Conservation (phyloP, 2,797 vertebrate species). For the Pangasius larnaudii region DNA sequence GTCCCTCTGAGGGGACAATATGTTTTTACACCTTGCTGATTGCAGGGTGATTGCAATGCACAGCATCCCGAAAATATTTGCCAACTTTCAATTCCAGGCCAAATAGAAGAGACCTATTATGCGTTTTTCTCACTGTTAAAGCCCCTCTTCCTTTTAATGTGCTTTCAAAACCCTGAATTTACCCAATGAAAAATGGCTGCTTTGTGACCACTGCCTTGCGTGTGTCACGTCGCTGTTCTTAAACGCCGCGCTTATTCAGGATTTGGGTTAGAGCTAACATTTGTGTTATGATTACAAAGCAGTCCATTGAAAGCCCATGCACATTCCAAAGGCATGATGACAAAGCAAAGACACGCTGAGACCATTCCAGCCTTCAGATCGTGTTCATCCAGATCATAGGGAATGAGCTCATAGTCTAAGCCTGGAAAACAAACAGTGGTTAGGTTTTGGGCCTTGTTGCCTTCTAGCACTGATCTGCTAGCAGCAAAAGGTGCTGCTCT, state of each 20-base stretch:
- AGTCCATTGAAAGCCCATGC: slow-evolving; percentile 35
- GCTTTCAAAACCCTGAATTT: slow-evolving; percentile 50
- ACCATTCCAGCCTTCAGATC: slow-evolving; percentile 48
- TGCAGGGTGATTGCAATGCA: slow-evolving; percentile 35
- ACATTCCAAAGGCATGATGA: slow-evolving; percentile 56
- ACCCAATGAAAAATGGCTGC: slow-evolving; percentile 56
- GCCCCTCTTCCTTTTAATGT: slow-evolving; percentile 18
- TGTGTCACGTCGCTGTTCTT: slow-evolving; percentile 56
- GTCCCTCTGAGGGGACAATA: slow-evolving; percentile 57
- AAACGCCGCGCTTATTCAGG: slow-evolving; percentile 27
- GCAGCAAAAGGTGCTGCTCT: not conserved
- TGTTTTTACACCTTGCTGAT: slow-evolving; percentile 52
- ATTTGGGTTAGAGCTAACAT: slow-evolving; percentile 33
- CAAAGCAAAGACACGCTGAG: slow-evolving; percentile 43
- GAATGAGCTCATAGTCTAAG: slow-evolving; percentile 53
- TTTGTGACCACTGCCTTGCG: slow-evolving; percentile 51
- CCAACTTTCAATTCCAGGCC: slow-evolving; percentile 67
- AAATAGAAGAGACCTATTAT: slow-evolving; percentile 73
- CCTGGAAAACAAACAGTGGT: slow-evolving; percentile 41
- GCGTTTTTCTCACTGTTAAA: slow-evolving; percentile 69
- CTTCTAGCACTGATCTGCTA: not conserved
- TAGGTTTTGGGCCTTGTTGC: not conserved
- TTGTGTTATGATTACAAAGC: slow-evolving; percentile 44
- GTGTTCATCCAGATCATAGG: slow-evolving; percentile 31
- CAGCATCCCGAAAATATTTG: slow-evolving; percentile 73